phyloP scores from a whole-genome alignment of 2,113 vertebrate genomes.

The Pimephales promelas region DNA sequence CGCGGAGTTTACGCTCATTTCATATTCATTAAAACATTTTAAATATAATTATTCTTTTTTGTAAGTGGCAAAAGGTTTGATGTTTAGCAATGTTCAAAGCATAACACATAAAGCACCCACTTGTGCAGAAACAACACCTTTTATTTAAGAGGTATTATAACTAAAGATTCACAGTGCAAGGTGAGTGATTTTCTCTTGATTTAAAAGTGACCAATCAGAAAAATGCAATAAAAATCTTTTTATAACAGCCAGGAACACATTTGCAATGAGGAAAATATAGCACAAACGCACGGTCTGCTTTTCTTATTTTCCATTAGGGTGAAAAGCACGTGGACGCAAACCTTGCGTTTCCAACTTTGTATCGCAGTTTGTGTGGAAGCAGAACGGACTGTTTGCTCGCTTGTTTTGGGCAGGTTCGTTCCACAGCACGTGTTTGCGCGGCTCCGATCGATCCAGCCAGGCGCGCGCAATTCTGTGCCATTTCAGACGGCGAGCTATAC shows the following conservation, averaged over 20 bases:
- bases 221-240: background rate
- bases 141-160: conserved; percentile 20
- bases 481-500: background rate
- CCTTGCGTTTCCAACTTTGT: conserved; percentile 48
- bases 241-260: background rate
- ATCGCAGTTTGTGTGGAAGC: conserved; percentile 64
- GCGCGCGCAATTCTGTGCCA: background rate
- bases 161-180: conserved; percentile 25
- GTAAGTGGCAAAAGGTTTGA: background rate
- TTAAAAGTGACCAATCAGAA: background rate
- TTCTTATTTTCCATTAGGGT: background rate
- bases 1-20: background rate
- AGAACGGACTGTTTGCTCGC: conserved; percentile 21
- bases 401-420: background rate
- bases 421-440: background rate
- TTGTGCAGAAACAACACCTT: background rate
- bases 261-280: background rate
- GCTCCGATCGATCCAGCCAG: background rate
- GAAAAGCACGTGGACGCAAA: background rate
- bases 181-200: background rate
- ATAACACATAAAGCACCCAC: background rate
- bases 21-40: too few relatives aligned
- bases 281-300: background rate
- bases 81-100: background rate
- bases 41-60: too few relatives aligned